Conservation (phyloP, 2,797 vertebrate genomes). For the Peromyscus aztecus region DNA sequence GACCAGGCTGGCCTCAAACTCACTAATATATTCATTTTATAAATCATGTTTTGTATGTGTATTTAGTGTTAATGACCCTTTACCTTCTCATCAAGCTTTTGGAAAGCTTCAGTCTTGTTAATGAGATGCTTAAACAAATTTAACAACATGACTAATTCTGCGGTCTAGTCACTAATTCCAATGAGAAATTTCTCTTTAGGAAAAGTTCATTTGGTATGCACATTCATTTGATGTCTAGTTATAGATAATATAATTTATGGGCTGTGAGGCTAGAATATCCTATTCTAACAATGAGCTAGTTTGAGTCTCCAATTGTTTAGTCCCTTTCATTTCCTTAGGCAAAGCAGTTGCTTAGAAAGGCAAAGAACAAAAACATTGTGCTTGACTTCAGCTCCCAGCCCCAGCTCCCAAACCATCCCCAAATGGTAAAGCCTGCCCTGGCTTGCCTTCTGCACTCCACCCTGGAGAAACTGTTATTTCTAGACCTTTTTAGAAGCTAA, state of each 20-base stretch:
- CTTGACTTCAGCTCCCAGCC: slow-evolving; percentile 56
- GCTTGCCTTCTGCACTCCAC: slow-evolving; percentile 45
- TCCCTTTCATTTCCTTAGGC: slow-evolving; percentile 50
- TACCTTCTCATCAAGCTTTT: slow-evolving; percentile 34
- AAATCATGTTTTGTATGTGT: background rate
- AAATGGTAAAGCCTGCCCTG: slow-evolving; percentile 60
- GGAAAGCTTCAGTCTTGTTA: slow-evolving; percentile 72
- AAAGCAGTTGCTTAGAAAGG: slow-evolving; percentile 50
- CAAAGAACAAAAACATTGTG: slow-evolving; percentile 7
- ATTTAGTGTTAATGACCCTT: slow-evolving; percentile 44
- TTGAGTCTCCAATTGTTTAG: slow-evolving; percentile 40
- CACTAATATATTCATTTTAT: slow-evolving; percentile 38
- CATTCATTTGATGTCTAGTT: slow-evolving; percentile 62
- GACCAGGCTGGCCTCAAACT: no score
- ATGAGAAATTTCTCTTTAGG: slow-evolving; percentile 73
- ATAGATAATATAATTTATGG: slow-evolving; percentile 42
- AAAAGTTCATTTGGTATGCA: slow-evolving; percentile 63
- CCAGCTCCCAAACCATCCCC: background rate
- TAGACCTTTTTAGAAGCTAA: slow-evolving; percentile 75
- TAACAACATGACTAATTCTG: slow-evolving; percentile 75
- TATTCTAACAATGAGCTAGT: slow-evolving; percentile 35
- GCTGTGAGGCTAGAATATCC: slow-evolving; percentile 47
- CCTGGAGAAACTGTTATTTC: slow-evolving; percentile 74
- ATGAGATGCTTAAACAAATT: slow-evolving; percentile 67
- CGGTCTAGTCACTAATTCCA: slow-evolving; percentile 62